A percentile compares a stretch with the other conserved stretches of the same genome.
These are phyloP conservation scores for Zhuqinia jingwanae DNA, from an alignment of 2,888 invertebrate species.

Conservation along the genomic window DNA sequence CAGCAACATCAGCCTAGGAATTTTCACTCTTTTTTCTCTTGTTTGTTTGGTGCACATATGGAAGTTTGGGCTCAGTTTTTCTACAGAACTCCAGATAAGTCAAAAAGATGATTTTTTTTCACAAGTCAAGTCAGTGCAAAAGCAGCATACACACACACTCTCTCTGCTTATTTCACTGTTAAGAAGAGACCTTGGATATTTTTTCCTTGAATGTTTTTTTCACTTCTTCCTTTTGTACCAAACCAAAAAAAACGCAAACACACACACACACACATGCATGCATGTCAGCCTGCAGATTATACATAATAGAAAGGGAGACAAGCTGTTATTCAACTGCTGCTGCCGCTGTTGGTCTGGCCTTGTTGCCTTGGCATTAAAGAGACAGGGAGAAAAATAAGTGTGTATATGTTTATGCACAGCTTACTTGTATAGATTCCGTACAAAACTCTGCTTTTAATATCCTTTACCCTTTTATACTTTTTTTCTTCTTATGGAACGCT, in stretches of 20 bases:
- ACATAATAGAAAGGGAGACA: slow-evolving; percentile 2
- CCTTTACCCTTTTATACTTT: too few relatives aligned
- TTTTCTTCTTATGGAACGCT: too few relatives aligned
- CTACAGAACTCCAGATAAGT: neutral
- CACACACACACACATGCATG: slow-evolving; percentile 7
- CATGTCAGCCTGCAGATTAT: slow-evolving; percentile 2
- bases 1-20: neutral
- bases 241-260: neutral
- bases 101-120: slow-evolving; percentile 22
- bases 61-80: neutral
- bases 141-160: too few relatives aligned
- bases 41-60: neutral
- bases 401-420: neutral
- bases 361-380: slow-evolving; percentile 49
- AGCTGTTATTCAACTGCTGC: neutral
- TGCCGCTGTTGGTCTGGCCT: neutral
- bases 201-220: slow-evolving; percentile 22
- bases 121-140: slow-evolving; percentile 11
- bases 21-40: neutral
- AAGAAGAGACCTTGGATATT: slow-evolving; percentile 43
- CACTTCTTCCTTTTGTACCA: neutral
- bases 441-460: too few relatives aligned
- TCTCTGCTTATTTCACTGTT: too few relatives aligned
- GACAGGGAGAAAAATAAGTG: neutral
- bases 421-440: too few relatives aligned